Conservation (phyloP, 2,797 vertebrate genomes). For the Rhyacichthys aspro region DNA sequence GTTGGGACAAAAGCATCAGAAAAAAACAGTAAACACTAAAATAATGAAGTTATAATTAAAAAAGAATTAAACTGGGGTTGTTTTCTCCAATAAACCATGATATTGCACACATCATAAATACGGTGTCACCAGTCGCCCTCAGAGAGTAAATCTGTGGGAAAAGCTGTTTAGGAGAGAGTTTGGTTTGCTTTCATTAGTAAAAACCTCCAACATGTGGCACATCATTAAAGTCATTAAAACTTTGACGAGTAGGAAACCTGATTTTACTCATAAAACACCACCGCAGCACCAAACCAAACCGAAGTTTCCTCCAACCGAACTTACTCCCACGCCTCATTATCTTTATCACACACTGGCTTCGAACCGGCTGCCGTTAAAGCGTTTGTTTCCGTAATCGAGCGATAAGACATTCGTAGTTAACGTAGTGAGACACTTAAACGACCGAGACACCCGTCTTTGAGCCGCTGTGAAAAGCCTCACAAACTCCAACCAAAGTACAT, state of each 20-base stretch:
- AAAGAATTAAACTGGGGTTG: too few species aligned
- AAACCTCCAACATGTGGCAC: constrained; percentile 37
- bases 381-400: constrained; percentile 22
- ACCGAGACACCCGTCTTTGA: constrained; percentile 1
- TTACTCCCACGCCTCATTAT: constrained; percentile 36
- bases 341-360: constrained; percentile 18
- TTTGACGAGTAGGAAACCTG: constrained; percentile 35
- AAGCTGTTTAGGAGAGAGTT: background rate
- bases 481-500: too few species aligned
- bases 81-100: too few species aligned
- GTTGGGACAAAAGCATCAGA: too few species aligned
- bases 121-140: too few species aligned
- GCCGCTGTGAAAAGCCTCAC: background rate
- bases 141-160: background rate
- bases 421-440: constrained; percentile 23
- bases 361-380: constrained; percentile 7
- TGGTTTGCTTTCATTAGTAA: background rate
- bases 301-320: constrained; percentile 24
- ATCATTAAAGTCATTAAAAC: constrained; percentile 44
- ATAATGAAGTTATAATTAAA: too few species aligned
- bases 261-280: constrained; percentile 42
- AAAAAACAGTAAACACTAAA: too few species aligned
- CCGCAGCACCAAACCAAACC: constrained; percentile 19
- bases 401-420: constrained; percentile 21
- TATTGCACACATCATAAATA: too few species aligned